These are phyloP conservation scores for Donacobius atricapilla DNA, from an alignment of 2,113 vertebrate genomes.

Conservation along the genomic window DNA sequence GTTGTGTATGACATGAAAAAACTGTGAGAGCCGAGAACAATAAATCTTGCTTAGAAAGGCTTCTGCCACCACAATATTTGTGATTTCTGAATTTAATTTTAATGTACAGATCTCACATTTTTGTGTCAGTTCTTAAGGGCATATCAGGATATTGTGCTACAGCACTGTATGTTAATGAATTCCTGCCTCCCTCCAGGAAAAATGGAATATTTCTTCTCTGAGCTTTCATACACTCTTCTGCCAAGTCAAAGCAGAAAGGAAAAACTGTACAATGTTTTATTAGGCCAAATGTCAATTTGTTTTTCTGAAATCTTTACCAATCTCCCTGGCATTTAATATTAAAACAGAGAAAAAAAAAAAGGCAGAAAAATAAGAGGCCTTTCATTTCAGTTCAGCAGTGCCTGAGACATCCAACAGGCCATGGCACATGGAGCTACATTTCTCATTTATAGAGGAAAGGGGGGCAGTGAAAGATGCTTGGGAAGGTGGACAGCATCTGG, in stretches of 20 bases:
- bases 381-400: not conserved
- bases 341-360: not conserved
- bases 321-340: constrained; percentile 12
- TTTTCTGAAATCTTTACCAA: constrained; percentile 56
- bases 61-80: not conserved
- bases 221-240: constrained; percentile 25
- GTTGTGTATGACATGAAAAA: not conserved
- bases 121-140: constrained; percentile 28
- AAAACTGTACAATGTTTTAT: constrained; percentile 45
- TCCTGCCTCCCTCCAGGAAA: constrained; percentile 44
- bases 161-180: constrained; percentile 43
- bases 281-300: constrained; percentile 49
- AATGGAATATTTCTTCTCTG: constrained; percentile 50
- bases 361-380: not conserved
- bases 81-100: not conserved
- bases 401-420: not conserved
- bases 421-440: not conserved
- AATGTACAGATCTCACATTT: not conserved
- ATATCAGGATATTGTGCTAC: constrained; percentile 46
- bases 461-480: not conserved
- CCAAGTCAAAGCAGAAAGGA: constrained; percentile 56
- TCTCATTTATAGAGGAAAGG: not conserved
- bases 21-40: not conserved
- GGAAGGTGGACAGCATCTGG: not conserved
- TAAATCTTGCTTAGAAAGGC: not conserved